These are phyloP conservation scores for Galaxias olidus DNA, from an alignment of 2,797 vertebrate genomes.

Conservation along the genomic window DNA sequence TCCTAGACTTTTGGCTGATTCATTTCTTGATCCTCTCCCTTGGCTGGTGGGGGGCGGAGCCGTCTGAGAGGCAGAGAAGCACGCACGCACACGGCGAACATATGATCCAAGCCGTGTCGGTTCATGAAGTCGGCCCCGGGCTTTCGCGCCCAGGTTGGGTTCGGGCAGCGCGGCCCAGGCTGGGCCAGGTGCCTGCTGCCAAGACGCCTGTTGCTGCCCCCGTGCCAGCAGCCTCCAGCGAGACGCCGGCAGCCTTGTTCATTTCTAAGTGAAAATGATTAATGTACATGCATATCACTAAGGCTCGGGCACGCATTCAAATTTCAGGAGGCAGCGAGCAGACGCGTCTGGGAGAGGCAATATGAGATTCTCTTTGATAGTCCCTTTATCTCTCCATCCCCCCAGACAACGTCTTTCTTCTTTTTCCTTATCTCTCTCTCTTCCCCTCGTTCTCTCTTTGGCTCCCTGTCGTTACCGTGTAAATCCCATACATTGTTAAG, in stretches of 20 bases:
- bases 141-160: constrained; percentile 59
- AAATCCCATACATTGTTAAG: constrained; percentile 49
- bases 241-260: constrained; percentile 55
- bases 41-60: constrained; percentile 67
- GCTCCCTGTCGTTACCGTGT: constrained; percentile 30
- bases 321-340: constrained; percentile 61
- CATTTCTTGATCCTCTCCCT: constrained; percentile 72
- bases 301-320: constrained; percentile 71
- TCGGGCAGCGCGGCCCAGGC: constrained; percentile 66
- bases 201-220: constrained; percentile 45
- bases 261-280: constrained; percentile 73
- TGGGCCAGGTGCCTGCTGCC: constrained; percentile 61
- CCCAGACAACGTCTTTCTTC: constrained; percentile 49
- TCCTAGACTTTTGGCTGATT: constrained; percentile 74
- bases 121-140: constrained; percentile 58
- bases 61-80: constrained; percentile 62
- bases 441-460: constrained; percentile 20
- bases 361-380: constrained; percentile 62
- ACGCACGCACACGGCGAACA: constrained; percentile 46
- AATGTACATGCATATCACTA: constrained; percentile 74
- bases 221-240: constrained; percentile 59
- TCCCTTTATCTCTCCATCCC: constrained; percentile 58
- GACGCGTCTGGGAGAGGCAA: constrained; percentile 67
- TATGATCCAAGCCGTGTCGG: constrained; percentile 70
- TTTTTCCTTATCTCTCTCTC: constrained; percentile 24